A percentile compares a stretch with the other conserved stretches of the same genome.
Conservation (phyloP, 1,140 invertebrate genomes). For the Cheumatopsyche charites region DNA sequence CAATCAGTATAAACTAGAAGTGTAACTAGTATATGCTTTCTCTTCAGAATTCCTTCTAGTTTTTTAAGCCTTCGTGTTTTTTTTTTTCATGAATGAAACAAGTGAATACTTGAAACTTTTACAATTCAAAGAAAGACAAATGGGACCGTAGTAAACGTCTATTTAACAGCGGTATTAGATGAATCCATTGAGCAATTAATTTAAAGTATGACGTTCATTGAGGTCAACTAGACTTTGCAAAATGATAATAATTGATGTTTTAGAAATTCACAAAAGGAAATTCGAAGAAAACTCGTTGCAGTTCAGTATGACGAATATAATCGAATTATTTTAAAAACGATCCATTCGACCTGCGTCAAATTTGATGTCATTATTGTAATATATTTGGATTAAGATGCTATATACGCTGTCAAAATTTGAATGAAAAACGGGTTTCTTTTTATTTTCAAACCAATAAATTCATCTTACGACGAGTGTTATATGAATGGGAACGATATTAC, state of each 20-base stretch:
- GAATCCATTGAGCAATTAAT: too few relatives aligned
- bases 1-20: constrained; percentile 18
- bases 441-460: constrained; percentile 8
- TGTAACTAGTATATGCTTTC: constrained; percentile 4
- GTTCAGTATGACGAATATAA: background rate
- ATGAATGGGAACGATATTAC: background rate
- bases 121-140: too few relatives aligned
- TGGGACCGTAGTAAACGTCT: too few relatives aligned
- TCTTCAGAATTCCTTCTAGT: background rate
- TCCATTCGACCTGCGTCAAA: constrained; percentile 21
- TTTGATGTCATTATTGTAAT: constrained; percentile 18
- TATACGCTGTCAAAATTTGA: constrained; percentile 14
- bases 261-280: background rate
- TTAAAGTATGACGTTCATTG: too few relatives aligned
- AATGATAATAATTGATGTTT: too few relatives aligned
- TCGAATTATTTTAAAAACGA: constrained; percentile 14
- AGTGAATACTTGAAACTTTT: too few relatives aligned
- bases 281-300: background rate
- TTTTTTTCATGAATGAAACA: too few relatives aligned
- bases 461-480: constrained; percentile 12
- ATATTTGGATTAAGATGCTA: constrained; percentile 22
- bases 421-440: background rate
- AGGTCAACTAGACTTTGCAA: too few relatives aligned
- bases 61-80: too few relatives aligned
- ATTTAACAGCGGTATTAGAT: too few relatives aligned